phyloP scores from a whole-genome alignment of 53 echinoderm and acorn worm species.

The Echinarachnius parma region DNA sequence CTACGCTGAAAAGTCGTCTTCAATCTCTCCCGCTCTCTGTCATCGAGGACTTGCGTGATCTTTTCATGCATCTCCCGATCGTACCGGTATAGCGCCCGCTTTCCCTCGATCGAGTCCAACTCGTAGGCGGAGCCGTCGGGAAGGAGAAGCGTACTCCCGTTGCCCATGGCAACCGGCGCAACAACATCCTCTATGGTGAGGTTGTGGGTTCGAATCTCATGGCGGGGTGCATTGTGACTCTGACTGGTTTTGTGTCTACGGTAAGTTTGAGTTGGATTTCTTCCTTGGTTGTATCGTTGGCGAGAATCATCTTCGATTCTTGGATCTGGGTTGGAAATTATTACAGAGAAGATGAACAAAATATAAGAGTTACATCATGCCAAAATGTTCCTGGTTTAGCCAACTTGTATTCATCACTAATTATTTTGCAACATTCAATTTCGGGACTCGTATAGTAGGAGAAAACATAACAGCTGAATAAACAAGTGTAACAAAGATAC shows the following conservation, averaged over 20 bases:
- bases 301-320: too few relatives aligned
- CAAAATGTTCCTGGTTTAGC: too few relatives aligned
- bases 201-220: not conserved
- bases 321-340: too few relatives aligned
- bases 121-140: constrained; percentile 10
- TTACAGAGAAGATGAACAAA: not conserved
- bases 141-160: constrained; percentile 17
- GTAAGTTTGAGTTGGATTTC: not conserved
- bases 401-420: too few relatives aligned
- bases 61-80: constrained; percentile 4
- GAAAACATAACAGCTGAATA: too few relatives aligned
- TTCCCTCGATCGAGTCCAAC: constrained; percentile 25
- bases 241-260: not conserved
- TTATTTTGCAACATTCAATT: too few relatives aligned
- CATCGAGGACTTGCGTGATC: constrained; percentile 7
- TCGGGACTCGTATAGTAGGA: too few relatives aligned
- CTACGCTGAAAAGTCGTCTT: not conserved
- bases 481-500: too few relatives aligned
- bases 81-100: constrained; percentile 39
- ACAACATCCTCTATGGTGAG: constrained; percentile 3
- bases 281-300: not conserved
- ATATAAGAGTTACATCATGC: not conserved
- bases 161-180: constrained; percentile 19
- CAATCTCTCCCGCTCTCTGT: not conserved
- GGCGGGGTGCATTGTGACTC: not conserved